Base-by-base conservation (phyloP, 2,797 vertebrate genomes). In the Poeciliopsis infans region DNA sequence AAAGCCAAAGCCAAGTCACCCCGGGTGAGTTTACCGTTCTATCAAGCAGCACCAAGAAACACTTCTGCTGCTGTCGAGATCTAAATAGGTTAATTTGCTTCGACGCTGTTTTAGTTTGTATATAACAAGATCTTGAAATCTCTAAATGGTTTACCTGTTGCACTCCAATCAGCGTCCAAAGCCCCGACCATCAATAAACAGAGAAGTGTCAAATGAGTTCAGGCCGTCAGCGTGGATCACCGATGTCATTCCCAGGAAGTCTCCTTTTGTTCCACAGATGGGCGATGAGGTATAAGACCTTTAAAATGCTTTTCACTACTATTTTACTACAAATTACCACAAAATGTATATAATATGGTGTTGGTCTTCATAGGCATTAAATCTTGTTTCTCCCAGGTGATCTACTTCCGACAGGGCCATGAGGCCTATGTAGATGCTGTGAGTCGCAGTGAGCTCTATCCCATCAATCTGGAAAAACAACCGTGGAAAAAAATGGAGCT, bases 241-340 rank as follows among this genome's bases (percentile, higher is more conserved):
- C 0, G 98, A 99, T 74, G 96, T 97, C n/a, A 92, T 97, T 85
- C 98, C 98, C 74, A 95, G 97, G 79, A 97, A 97, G 88, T 98
- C 98, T 80, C 98, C 98, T 12, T 99, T 99, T 89, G 97, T 99
- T 82, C 98, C 98, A 64, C 98, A 99, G 82, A 98, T 99, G 98
- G 98, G 98, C 0, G 98, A 99, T 7, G 98, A 99, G 96, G 98
- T 99, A 85, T 85, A 94, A 33, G 6, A 7, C 8, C 5, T 74
- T 5, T 13, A 28, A 16, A 5, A 46, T 2, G 8, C 68, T 70
- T 45, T 43, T 46, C 25, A 45, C 7, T 45, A 5, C 25, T 10
- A n/a, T 45, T 16, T 70, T 28, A 45, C 1, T 11, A 11, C 33
- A 36, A 43, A 5, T 68, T 68, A 18, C 16, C 16, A 36, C 61